Percentiles rank a stretch among this genome's conserved stretches.
Evolutionary conservation across 1,140 invertebrate species (phyloP).

Genomic region (Drosophila kikkawai): DNA sequence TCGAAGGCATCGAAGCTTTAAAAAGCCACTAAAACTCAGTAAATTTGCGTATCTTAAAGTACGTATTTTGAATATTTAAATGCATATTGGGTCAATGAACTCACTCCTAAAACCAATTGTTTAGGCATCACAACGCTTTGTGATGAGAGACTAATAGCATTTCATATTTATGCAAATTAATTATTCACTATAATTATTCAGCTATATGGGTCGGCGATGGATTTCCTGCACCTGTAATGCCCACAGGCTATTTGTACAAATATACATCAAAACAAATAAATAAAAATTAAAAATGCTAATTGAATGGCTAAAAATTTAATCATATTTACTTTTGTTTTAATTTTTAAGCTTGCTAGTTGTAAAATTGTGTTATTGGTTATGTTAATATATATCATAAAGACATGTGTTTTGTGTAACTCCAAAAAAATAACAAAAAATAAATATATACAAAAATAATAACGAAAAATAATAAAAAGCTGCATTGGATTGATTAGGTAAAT

Average conservation of each 20-base stretch:
- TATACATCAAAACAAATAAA: background rate
- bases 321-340: background rate
- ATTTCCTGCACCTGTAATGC: constrained; percentile 16
- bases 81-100: constrained; percentile 20
- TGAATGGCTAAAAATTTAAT: background rate
- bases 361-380: background rate
- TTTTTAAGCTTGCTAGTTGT: background rate
- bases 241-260: constrained; percentile 5
- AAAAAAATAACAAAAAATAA: background rate
- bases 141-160: constrained; percentile 55
- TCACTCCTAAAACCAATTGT: background rate
- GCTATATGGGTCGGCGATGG: constrained; percentile 2
- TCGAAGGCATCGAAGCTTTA: background rate
- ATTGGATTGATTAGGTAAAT: background rate
- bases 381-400: background rate
- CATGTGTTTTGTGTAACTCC: background rate
- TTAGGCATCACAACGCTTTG: constrained; percentile 24
- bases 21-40: constrained; percentile 2
- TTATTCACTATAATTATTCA: constrained; percentile 65
- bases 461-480: background rate
- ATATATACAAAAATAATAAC: background rate
- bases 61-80: constrained; percentile 16
- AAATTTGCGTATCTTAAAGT: constrained; percentile 2
- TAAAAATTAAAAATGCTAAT: background rate
- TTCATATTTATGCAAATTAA: constrained; percentile 70